A percentile compares a stretch with the other conserved stretches of the same genome.
These are phyloP conservation scores for Sturnus vulgaris DNA, from an alignment of 2,113 vertebrate species.

Conservation along the genomic window DNA sequence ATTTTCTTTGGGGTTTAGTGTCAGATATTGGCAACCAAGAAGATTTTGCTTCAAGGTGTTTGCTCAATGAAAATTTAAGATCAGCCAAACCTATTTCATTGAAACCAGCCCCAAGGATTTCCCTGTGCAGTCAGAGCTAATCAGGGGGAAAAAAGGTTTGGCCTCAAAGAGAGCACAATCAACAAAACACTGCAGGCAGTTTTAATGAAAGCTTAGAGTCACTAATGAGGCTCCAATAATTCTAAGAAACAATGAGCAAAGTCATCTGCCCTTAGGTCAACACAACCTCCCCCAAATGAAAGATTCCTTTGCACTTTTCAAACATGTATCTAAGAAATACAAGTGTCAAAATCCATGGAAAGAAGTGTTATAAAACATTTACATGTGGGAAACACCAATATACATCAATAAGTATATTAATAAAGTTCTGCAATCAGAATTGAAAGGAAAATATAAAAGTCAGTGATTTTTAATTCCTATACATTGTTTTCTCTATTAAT, in stretches of 20 bases:
- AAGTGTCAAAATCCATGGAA: neutral
- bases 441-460: neutral
- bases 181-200: neutral
- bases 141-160: neutral
- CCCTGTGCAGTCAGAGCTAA: neutral
- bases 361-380: neutral
- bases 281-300: neutral
- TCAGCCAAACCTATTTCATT: neutral
- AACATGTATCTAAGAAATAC: neutral
- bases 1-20: neutral
- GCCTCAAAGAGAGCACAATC: neutral
- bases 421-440: neutral
- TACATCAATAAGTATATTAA: neutral
- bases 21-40: neutral
- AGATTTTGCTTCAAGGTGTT: neutral
- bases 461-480: neutral
- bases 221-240: neutral
- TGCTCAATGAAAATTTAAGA: neutral
- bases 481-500: neutral
- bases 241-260: neutral
- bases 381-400: neutral
- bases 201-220: neutral
- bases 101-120: neutral
- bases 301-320: neutral
- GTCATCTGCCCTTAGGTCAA: neutral